These are phyloP conservation scores for Drosophila bunnanda DNA, from an alignment of 2,888 invertebrate genomes.

Conservation along the genomic window DNA sequence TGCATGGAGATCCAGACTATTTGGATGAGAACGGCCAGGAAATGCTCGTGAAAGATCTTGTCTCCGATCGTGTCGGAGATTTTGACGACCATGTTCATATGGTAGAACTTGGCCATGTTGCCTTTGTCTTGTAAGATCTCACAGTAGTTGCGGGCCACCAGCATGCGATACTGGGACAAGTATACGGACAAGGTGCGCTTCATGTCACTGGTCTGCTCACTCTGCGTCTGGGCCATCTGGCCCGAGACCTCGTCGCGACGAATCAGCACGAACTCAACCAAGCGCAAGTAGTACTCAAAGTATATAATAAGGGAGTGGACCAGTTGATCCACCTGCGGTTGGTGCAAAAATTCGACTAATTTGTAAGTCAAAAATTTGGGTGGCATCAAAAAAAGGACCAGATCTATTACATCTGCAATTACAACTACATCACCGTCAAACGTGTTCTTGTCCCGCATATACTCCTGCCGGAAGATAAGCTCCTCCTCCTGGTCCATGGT, in stretches of 20 bases:
- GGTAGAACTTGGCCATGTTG: slow-evolving; percentile 77
- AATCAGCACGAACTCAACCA: slow-evolving; percentile 83
- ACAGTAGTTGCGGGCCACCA: slow-evolving; percentile 83
- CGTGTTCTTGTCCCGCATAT: slow-evolving; percentile 56
- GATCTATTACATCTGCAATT: slow-evolving; percentile 44
- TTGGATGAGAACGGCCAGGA: slow-evolving; percentile 79
- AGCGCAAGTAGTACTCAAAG: slow-evolving; percentile 83
- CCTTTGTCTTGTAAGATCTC: slow-evolving; percentile 74
- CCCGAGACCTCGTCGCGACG: slow-evolving; percentile 81
- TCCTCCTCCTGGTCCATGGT: slow-evolving; percentile 81
- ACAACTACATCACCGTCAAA: background rate
- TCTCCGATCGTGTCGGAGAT: slow-evolving; percentile 76
- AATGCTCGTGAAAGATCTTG: slow-evolving; percentile 77
- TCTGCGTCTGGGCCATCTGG: slow-evolving; percentile 75
- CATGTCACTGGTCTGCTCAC: slow-evolving; percentile 74
- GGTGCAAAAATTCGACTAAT: slow-evolving; percentile 81
- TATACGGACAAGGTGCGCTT: slow-evolving; percentile 78
- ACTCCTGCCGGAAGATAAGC: slow-evolving; percentile 78
- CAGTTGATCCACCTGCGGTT: slow-evolving; percentile 71
- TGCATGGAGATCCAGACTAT: slow-evolving; percentile 83
- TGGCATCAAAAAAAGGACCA: slow-evolving; percentile 81
- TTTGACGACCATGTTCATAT: slow-evolving; percentile 72
- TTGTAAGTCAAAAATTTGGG: slow-evolving; percentile 66
- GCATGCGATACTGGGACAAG: slow-evolving; percentile 79
- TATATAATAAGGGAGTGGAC: slow-evolving; percentile 82